A percentile compares a stretch with the other conserved stretches of the same genome.
These are phyloP conservation scores for Cherax destructor DNA, from an alignment of 1,140 invertebrate species.

Conservation along the genomic window DNA sequence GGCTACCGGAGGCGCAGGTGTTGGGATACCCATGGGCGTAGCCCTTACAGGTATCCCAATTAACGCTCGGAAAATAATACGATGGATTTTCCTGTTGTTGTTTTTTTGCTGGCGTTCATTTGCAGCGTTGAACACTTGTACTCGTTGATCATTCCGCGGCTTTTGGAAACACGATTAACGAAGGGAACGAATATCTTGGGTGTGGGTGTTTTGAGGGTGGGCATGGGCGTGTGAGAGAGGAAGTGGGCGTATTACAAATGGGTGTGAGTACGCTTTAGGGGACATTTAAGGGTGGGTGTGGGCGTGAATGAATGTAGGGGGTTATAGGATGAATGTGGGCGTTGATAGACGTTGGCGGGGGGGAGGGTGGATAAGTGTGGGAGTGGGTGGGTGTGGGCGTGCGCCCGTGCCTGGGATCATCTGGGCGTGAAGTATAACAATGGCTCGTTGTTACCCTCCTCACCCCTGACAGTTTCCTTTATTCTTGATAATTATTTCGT, in stretches of 20 bases:
- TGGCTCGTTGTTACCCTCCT: neutral
- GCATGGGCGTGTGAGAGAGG: neutral
- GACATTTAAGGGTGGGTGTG: too few relatives aligned
- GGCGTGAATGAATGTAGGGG: too few relatives aligned
- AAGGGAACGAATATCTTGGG: too few relatives aligned
- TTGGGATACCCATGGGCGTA: neutral
- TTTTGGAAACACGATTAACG: too few relatives aligned
- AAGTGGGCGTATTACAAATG: neutral
- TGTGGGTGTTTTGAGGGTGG: neutral
- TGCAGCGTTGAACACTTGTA: too few relatives aligned
- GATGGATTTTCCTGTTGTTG: too few relatives aligned
- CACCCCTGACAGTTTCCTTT: neutral
- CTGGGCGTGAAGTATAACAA: constrained; percentile 17
- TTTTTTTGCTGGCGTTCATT: too few relatives aligned
- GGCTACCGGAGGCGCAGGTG: neutral
- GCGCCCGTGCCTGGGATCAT: neutral
- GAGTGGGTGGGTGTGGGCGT: neutral
- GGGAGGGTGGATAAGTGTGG: neutral
- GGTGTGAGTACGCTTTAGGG: too few relatives aligned
- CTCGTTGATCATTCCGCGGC: too few relatives aligned
- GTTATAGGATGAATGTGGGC: too few relatives aligned
- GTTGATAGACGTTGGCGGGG: neutral
- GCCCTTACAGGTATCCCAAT: neutral
- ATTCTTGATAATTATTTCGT: neutral
- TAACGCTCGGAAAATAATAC: too few relatives aligned